Conservation (phyloP, 2,888 invertebrate species). For the Electrophaes corylata region DNA sequence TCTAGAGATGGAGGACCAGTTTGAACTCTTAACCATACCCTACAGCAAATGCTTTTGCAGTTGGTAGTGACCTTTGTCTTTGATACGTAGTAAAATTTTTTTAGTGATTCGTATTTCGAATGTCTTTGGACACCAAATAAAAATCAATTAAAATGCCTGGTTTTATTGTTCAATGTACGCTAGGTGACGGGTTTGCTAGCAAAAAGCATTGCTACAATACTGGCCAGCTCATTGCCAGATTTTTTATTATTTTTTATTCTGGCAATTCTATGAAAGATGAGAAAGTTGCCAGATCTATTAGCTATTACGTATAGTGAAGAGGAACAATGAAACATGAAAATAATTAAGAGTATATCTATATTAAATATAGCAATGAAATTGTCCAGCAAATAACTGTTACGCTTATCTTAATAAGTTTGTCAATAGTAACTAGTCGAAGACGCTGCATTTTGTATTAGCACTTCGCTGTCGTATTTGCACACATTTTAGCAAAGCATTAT, state of each 20-base stretch:
- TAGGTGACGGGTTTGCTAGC: conserved; percentile 18
- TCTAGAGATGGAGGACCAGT: conserved; percentile 21
- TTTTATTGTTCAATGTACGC: not conserved
- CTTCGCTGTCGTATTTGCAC: not conserved
- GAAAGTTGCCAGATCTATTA: conserved; percentile 40
- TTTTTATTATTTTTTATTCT: conserved; percentile 40
- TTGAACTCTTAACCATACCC: conserved; percentile 14
- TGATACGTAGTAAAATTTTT: no score
- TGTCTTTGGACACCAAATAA: no score
- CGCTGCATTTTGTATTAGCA: conserved; percentile 44
- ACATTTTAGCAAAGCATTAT: conserved; percentile 2
- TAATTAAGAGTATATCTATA: conserved; percentile 17
- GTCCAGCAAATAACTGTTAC: conserved; percentile 51
- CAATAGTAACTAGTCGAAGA: conserved; percentile 53
- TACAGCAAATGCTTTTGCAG: conserved; percentile 7
- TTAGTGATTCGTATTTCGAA: no score
- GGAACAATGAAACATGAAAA: conserved; percentile 23
- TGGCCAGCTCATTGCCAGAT: conserved; percentile 51
- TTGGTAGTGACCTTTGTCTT: no score
- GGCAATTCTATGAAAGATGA: conserved; percentile 40
- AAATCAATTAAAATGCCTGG: no score
- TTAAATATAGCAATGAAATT: conserved; percentile 47
- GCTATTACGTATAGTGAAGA: conserved; percentile 22
- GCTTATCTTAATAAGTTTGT: conserved; percentile 52
- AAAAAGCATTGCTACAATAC: conserved; percentile 37